These are phyloP conservation scores for Drosophila nigrodunni DNA, from an alignment of 1,140 invertebrate species.

Conservation along the genomic window DNA sequence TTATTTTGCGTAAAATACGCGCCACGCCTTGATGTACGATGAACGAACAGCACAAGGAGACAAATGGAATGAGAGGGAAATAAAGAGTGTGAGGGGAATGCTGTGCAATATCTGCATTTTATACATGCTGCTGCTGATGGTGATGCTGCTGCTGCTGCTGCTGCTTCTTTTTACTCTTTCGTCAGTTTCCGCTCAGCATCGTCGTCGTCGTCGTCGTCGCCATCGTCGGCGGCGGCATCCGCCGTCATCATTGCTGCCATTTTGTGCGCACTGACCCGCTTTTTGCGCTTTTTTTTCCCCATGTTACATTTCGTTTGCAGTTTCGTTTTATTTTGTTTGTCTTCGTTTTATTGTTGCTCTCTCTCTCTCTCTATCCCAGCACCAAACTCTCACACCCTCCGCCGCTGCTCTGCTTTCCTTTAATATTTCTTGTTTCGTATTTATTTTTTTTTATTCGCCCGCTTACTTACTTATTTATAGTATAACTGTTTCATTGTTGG, in stretches of 20 bases:
- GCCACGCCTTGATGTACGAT: constrained; percentile 43
- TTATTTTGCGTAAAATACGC: constrained; percentile 72
- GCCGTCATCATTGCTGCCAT: constrained; percentile 76
- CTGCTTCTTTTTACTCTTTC: constrained; percentile 52
- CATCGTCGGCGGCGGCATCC: constrained; percentile 54
- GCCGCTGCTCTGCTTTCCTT: too few relatives aligned
- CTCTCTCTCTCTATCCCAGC: background rate
- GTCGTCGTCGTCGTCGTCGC: constrained; percentile 53
- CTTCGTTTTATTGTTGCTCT: constrained; percentile 20
- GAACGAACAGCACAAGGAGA: background rate
- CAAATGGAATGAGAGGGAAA: background rate
- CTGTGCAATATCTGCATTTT: constrained; percentile 78
- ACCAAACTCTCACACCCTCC: background rate
- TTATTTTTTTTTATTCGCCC: constrained; percentile 19
- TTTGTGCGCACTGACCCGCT: constrained; percentile 79
- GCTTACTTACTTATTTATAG: constrained; percentile 77
- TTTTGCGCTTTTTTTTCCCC: constrained; percentile 75
- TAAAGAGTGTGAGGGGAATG: background rate
- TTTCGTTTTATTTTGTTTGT: constrained; percentile 58
- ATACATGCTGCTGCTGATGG: constrained; percentile 36
- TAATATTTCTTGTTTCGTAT: background rate
- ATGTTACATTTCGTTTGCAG: constrained; percentile 72
- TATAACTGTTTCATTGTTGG: constrained; percentile 82
- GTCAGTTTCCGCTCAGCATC: constrained; percentile 64
- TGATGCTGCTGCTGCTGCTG: constrained; percentile 1